Percentiles rank a stretch among this genome's conserved stretches.
phyloP scores from a whole-genome alignment of 2,888 invertebrate species.

The Anagyrus pseudococci region DNA sequence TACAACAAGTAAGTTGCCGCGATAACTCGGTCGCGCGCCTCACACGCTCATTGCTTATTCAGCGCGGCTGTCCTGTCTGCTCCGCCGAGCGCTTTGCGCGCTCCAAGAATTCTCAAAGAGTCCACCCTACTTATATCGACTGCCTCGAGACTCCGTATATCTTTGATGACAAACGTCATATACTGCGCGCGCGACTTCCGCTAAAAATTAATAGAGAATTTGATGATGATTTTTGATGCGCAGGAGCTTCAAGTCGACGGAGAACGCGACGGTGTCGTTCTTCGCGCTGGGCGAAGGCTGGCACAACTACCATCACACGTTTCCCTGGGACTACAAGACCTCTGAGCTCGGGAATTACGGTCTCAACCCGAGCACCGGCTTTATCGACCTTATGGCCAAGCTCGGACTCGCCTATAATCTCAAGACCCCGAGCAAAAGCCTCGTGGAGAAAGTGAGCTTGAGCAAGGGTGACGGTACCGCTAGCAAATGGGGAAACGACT shows the following conservation, averaged over 20 bases:
- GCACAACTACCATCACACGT: slow-evolving; percentile 72
- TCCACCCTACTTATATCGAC: neutral
- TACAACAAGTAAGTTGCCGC: slow-evolving; percentile 58
- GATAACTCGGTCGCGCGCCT: too few species aligned
- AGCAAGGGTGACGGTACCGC: slow-evolving; percentile 55
- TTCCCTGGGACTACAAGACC: slow-evolving; percentile 65
- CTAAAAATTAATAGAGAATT: too few species aligned
- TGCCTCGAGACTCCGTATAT: too few species aligned
- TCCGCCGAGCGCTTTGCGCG: too few species aligned
- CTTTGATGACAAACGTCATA: too few species aligned
- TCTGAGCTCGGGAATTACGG: slow-evolving; percentile 52
- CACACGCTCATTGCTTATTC: slow-evolving; percentile 20
- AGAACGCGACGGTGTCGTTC: slow-evolving; percentile 64
- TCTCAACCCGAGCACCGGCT: slow-evolving; percentile 51
- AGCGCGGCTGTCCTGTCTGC: too few species aligned
- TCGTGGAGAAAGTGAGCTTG: slow-evolving; percentile 45
- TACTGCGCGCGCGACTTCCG: too few species aligned
- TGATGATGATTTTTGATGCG: too few species aligned
- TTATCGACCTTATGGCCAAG: slow-evolving; percentile 54
- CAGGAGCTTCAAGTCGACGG: slow-evolving; percentile 58
- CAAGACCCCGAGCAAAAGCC: slow-evolving; percentile 48
- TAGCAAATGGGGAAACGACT: slow-evolving; percentile 48
- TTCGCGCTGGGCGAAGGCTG: slow-evolving; percentile 66
- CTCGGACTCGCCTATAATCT: slow-evolving; percentile 56
- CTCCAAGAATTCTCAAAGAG: slow-evolving; percentile 15